Evolutionary conservation across 2,113 vertebrate genomes (phyloP), one percentile per base, ranked within the genome.

Genomic region (Puma concolor): DNA sequence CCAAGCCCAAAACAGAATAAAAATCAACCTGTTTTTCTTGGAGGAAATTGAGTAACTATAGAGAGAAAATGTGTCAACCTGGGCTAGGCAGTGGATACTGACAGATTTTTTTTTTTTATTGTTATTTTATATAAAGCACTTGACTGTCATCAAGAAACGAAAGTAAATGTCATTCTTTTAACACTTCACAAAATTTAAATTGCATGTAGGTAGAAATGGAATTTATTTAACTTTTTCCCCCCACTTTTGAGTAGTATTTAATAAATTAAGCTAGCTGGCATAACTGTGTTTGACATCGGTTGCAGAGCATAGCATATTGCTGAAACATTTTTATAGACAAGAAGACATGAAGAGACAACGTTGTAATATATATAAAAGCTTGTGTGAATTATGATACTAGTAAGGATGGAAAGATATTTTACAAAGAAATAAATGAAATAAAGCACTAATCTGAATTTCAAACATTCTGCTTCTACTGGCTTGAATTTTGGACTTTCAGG

Each of bases 131-230:
- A 82, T 31, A 38, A 91, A 91, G 38, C 7, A 79, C 94, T 88
- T 92, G 23, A 52, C 57, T 64, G 52, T 0, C 7, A 10, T 91
- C 27, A 82, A 60, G 52, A 84, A 97, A 95, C 48, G 15, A 66
- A 97, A 85, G 31, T 81, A 72, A 91, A 77, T 54, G 41, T 13
- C 36, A 60, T 19, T 82, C 33, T 88, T 92, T 91, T 84, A 95
- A 95, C 57, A 98, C 69, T 44, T 94, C 80, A 92, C 29, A 94
- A 94, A 97, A 67, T 67, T 95, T 85, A 50, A 81, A 79, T 54
- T 95, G 38, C 27, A 77, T 67, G 33, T 36, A 91, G 27, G 84
- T 60, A 0, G 21, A 86, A 87, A 69, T 33, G 4, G 10, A 91
- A 90, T 94, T 81, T 93, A 63, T 91, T 96, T 80, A 69, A 9